These are phyloP conservation scores for Calliphora vicina DNA, from an alignment of 1,140 invertebrate genomes.

Conservation along the genomic window DNA sequence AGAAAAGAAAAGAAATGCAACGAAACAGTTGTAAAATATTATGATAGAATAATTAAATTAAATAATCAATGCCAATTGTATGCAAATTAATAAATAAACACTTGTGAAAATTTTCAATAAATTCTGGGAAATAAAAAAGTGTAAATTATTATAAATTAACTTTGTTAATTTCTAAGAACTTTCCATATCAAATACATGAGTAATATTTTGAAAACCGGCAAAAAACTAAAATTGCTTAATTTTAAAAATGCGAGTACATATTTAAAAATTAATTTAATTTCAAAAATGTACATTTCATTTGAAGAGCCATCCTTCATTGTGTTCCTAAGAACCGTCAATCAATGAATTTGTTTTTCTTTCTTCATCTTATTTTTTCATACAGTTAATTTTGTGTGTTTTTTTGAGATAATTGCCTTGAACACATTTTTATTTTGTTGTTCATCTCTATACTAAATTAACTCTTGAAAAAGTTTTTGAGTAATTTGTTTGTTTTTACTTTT, in stretches of 20 bases:
- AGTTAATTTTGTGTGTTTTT: background rate
- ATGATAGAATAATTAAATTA: background rate
- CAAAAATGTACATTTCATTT: background rate
- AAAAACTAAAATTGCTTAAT: no score
- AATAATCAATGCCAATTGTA: background rate
- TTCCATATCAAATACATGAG: no score
- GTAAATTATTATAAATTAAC: no score
- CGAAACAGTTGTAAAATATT: no score
- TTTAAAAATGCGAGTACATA: no score
- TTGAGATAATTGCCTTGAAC: background rate
- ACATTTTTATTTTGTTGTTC: background rate
- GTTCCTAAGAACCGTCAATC: conserved; percentile 7
- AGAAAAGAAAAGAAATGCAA: no score
- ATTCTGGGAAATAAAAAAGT: no score
- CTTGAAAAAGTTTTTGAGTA: background rate
- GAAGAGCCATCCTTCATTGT: background rate
- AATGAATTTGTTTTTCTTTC: background rate
- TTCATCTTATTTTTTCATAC: background rate
- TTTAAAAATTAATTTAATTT: no score
- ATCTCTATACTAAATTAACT: background rate
- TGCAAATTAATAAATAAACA: no score
- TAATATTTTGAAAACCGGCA: no score
- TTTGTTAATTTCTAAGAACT: no score
- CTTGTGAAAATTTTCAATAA: no score
- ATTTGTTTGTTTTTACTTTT: background rate